Base-by-base conservation (phyloP, 1,140 invertebrate genomes). In the Tetramorium parvispinum region DNA sequence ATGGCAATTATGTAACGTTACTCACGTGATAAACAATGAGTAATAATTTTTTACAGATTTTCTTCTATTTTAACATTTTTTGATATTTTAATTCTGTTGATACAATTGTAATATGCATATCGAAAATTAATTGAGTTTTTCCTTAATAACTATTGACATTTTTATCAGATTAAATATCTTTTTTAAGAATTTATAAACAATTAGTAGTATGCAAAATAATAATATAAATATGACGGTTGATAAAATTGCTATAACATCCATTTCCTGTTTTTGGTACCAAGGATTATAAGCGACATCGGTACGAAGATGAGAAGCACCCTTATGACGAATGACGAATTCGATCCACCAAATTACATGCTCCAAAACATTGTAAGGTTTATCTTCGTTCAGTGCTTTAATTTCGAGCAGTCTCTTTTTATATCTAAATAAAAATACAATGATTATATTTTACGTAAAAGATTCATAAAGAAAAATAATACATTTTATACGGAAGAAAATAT, bases 271-370 rank as follows among this genome's bases (percentile, higher is more conserved):
- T 21, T 91, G 79, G 7, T 92, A 95, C 94, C 94, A 95, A 46
- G 93, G 91, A 37, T 95, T 91, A 79, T 94, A 85, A 27, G 85
- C 88, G 18, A 93, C 90, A 53, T 87, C 90, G 68, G 91, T 94
- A 71, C 91, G 90, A 46, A 96, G 89, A 92, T 96, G 95, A 53
- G 91, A 85, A 2, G 94, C 94, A 16, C 96, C 96, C 55, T 95
- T 95, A 83, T 96, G 93, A 43, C 96, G 91, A 43, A 96, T 92
- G 16, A 96, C 95, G 89, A 96, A 96, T 87, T 96, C 96, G 10
- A 94, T 95, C 96, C 96, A 96, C 93, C 94, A 96, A 40, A 95
- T 92, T 0, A 95, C 94, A 59, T 93, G 92, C 2, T 96, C 90
- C 51, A 96, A 79, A 6, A 91, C 85, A 77, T 93, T 83, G 63